Percentiles rank a stretch among this genome's conserved stretches.
Conservation (phyloP, 2,888 invertebrate species). For the Cancer borealis region DNA sequence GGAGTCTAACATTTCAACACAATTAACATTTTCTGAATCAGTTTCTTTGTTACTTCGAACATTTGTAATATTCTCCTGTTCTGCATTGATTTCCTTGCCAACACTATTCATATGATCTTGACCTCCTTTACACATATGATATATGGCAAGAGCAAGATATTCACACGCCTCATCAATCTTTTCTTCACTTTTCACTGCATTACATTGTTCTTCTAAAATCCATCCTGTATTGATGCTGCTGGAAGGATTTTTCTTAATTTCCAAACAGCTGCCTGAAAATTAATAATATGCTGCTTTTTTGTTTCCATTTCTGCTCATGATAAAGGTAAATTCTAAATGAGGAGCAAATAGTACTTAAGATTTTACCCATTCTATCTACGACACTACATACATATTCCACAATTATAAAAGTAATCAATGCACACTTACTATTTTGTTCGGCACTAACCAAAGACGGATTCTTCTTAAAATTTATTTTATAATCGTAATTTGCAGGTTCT, state of each 20-base stretch:
- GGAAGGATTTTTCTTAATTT: background rate
- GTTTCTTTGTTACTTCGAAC: background rate
- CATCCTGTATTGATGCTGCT: background rate
- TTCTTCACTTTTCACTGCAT: background rate
- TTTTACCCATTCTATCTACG: too few species aligned
- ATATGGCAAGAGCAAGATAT: slow-evolving; percentile 27
- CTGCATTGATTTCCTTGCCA: background rate
- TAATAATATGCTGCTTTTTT: background rate
- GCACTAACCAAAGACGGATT: background rate
- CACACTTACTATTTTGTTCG: background rate
- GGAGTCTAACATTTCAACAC: background rate
- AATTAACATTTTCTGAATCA: background rate
- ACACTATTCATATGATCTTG: background rate
- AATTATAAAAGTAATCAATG: background rate
- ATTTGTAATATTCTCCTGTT: background rate
- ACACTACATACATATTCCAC: background rate
- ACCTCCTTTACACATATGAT: slow-evolving; percentile 4
- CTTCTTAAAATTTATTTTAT: background rate
- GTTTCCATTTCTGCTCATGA: background rate
- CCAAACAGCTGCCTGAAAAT: background rate
- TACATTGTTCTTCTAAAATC: slow-evolving; percentile 48
- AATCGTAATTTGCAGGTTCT: background rate
- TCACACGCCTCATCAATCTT: slow-evolving; percentile 18
- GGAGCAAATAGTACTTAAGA: background rate
- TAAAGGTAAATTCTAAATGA: background rate